Base-by-base conservation (phyloP, 2,113 vertebrate species). In the Aptenodytes forsteri region DNA sequence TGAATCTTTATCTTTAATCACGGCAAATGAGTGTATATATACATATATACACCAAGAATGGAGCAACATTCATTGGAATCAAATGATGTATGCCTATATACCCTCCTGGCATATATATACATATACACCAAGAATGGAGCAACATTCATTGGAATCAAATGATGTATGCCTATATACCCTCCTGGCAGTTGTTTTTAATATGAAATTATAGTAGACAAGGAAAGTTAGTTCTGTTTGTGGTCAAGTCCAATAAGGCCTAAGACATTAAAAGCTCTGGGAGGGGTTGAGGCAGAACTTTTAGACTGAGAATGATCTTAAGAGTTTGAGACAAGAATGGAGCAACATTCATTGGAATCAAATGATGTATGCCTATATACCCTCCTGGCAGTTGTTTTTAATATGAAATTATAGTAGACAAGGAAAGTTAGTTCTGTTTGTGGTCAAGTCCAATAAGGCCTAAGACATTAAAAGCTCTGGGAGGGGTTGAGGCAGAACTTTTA, bases 61-160 rank as follows among this genome's bases (percentile, higher is more conserved):
- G 22, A 81, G 3, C 0, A 65, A 52, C 4, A 32, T 26, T 73
- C 36, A 36, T 36, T 36, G 36, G 36, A 36, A 36, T 36, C 36
- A 36, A 36, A 36, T 36, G 36, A 36, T 36, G 36, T 36, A 36
- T 36, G 36, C 36, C 36, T 36, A 36, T 36, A 36, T 36, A 36
- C 36, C 15, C 23, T 79, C 38, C 34, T 55, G 5, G 0, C 12
- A 21, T n/a, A n/a, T n/a, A n/a, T n/a, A n/a, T n/a, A n/a, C n/a
- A n/a, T n/a, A 44, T 8, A 55, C 5, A 61, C 9, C 10, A 59
- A 29, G 17, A 90, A 42, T n/a, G 16, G 22, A 81, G 3, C 0
- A 65, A 52, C 4, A 32, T 26, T 73, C 15, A 38, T 70, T 59
- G 23, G 7, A 78, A 81, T 67, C 29, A 52, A 42, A 85, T 27